Percentiles rank a stretch among this genome's conserved stretches.
Evolutionary conservation across 2,797 vertebrate genomes (phyloP).

Genomic region (Huso huso): DNA sequence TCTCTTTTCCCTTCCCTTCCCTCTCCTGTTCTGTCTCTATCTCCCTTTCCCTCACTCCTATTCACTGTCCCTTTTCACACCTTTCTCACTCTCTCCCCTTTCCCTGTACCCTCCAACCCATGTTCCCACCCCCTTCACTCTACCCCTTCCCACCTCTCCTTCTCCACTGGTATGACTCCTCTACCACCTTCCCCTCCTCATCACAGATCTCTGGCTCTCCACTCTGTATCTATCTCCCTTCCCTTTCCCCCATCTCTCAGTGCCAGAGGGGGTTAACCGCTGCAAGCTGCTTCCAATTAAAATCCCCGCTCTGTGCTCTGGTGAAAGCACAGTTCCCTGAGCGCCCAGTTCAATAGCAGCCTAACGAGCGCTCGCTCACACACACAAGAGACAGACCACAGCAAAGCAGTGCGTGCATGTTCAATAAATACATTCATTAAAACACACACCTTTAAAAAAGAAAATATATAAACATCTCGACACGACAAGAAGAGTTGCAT

Average conservation of each 20-base stretch:
- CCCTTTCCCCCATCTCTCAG: no score
- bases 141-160: not conserved
- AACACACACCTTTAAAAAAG: no score
- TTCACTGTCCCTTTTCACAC: not conserved
- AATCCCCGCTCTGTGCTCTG: not conserved
- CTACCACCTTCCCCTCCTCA: no score
- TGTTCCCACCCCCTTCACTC: not conserved
- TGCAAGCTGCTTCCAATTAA: not conserved
- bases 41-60: constrained; percentile 18
- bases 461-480: no score
- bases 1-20: not conserved
- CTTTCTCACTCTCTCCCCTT: not conserved
- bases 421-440: no score
- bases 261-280: not conserved
- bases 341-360: not conserved
- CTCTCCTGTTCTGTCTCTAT: constrained; percentile 30
- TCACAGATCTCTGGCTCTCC: not conserved
- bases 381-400: not conserved
- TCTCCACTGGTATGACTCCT: not conserved
- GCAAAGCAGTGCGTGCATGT: no score
- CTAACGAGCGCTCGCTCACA: not conserved
- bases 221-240: not conserved
- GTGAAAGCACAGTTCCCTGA: not conserved
- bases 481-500: no score
- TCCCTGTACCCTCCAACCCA: not conserved